These are phyloP conservation scores for Macquaria australasica DNA, from an alignment of 2,113 vertebrate species.

Conservation along the genomic window DNA sequence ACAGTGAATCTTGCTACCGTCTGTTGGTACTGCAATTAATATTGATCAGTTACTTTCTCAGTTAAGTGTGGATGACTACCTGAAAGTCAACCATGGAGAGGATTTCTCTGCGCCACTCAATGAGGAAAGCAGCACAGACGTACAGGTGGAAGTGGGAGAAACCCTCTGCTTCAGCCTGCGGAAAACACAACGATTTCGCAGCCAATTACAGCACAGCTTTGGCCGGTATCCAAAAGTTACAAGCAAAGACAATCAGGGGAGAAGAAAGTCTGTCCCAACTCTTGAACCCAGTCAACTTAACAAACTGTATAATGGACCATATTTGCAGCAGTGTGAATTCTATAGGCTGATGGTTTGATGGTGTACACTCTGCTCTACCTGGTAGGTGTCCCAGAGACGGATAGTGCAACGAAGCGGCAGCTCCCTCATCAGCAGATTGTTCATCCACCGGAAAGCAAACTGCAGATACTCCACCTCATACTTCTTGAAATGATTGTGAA, in stretches of 20 bases:
- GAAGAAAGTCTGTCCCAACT: background rate
- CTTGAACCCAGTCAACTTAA: background rate
- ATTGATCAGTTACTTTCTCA: background rate
- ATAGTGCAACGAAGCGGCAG: constrained; percentile 94
- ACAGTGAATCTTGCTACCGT: too few species aligned
- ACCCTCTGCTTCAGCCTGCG: constrained; percentile 93
- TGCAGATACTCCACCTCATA: constrained; percentile 95
- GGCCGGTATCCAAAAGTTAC: background rate
- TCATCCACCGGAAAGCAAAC: constrained; percentile 92
- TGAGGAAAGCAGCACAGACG: constrained; percentile 94
- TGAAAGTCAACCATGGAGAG: constrained; percentile 95
- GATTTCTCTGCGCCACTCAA: constrained; percentile 97
- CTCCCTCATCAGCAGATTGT: constrained; percentile 91
- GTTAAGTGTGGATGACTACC: constrained; percentile 70
- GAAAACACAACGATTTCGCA: background rate
- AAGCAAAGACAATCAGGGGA: background rate
- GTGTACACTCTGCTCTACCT: constrained; percentile 79
- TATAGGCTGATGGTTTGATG: background rate
- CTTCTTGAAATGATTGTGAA: constrained; percentile 92
- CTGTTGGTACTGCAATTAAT: background rate
- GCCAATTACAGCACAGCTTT: background rate
- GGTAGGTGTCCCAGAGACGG: constrained; percentile 94
- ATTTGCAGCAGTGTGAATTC: background rate
- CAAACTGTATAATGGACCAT: background rate
- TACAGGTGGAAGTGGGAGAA: constrained; percentile 97